Percentiles rank a stretch among this genome's conserved stretches.
These are phyloP conservation scores for Chloebia gouldiae DNA, from an alignment of 2,113 vertebrate genomes.

Conservation along the genomic window DNA sequence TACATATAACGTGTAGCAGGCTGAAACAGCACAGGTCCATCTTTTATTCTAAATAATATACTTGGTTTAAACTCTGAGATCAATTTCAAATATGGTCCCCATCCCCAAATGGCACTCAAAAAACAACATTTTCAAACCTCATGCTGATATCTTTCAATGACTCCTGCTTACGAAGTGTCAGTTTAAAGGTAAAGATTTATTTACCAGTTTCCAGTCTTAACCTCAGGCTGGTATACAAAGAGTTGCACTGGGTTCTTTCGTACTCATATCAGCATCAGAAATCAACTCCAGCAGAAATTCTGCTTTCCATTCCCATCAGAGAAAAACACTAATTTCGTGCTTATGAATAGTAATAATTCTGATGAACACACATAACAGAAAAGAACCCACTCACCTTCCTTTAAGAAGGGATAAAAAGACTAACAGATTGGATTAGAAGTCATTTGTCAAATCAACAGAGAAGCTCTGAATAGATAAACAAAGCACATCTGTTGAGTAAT, in stretches of 20 bases:
- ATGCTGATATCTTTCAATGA: neutral
- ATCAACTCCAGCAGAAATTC: neutral
- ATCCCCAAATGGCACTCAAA: neutral
- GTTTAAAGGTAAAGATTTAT: conserved; percentile 35
- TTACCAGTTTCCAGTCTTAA: conserved; percentile 43
- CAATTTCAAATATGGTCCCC: conserved; percentile 34
- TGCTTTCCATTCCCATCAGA: neutral
- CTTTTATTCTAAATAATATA: conserved; percentile 16
- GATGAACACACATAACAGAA: neutral
- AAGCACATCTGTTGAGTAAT: neutral
- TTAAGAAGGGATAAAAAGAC: neutral
- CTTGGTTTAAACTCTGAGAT: conserved; percentile 8
- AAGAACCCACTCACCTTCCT: neutral
- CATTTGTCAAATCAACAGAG: conserved; percentile 7
- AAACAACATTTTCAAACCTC: neutral
- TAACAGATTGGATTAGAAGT: neutral
- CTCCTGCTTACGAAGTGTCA: conserved; percentile 20
- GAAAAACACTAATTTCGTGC: neutral
- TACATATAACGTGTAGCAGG: conserved; percentile 56
- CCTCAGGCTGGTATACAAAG: neutral
- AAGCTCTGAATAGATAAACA: neutral
- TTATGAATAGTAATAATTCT: neutral
- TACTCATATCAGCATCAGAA: neutral
- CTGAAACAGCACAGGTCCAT: conserved; percentile 57
- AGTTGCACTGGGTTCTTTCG: neutral